Base-by-base conservation (phyloP, 1,140 invertebrate species). In the Danaus melanippus region DNA sequence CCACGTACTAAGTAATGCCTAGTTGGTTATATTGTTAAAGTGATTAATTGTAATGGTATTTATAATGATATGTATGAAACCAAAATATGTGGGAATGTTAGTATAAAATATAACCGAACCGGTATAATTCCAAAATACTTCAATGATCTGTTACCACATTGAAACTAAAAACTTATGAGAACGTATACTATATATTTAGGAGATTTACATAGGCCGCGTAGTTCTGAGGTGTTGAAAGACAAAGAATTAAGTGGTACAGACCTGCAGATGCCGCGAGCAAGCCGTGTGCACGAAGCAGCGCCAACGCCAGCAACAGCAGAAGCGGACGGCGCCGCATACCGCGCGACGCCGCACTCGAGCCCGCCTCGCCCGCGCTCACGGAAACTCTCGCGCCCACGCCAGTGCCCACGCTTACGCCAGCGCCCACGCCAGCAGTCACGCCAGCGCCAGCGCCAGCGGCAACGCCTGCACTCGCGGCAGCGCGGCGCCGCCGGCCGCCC, bases 261-360 rank as follows among this genome's bases (percentile, higher is more conserved):
- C 77, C 81, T 84, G 77, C 79, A 64, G 81, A 84, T 53, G 81
- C 79, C 72, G 79, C 79, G 71, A 80, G 78, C 74, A 84, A 71
- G 79, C 77, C 74, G 71, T 77, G 79, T 67, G 76, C 74, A 71
- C 71, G 74, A 58, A 80, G 67, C 71, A 81, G 67, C 76, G 77
- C 77, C 70, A 82, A 74, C 78, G 79, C 67, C 73, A 84, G 68
- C 71, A 80, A 67, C 74, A 74, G 74, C 76, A 82, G 78, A 69
- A 78, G 76, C 74, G 78, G 76, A 66, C 78, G 81, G 69, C 77
- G 81, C 76, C 81, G 81, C 81, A 84, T 82, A 73, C 78, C 79
- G 81, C 79, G 81, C 78, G 71, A 68, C 76, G 66, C 79, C 74
- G 70, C 76, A 73, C 76, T 64, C 70, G 72, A 71, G 62, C 63